Percentiles rank a stretch among this genome's conserved stretches.
These are phyloP conservation scores for Tricholaema leucomelas DNA, from an alignment of 2,113 vertebrate species.

Conservation along the genomic window DNA sequence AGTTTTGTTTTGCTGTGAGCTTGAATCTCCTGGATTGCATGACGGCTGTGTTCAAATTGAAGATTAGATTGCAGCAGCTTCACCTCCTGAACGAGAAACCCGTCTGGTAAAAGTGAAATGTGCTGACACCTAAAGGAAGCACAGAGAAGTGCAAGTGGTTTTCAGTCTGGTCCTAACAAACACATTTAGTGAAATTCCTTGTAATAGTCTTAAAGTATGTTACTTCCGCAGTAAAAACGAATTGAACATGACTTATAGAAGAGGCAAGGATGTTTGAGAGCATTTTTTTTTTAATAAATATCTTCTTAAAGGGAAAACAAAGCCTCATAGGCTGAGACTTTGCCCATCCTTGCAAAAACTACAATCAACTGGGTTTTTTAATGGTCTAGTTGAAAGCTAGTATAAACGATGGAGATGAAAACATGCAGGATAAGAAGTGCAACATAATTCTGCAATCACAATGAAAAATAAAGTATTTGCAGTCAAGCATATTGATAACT, in stretches of 20 bases:
- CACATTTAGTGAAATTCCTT: not conserved
- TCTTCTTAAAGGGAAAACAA: not conserved
- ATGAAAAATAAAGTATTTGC: not conserved
- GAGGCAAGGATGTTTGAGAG: not conserved
- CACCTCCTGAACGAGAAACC: conserved; percentile 75
- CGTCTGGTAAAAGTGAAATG: conserved; percentile 77
- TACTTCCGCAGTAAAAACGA: not conserved
- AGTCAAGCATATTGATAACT: not conserved
- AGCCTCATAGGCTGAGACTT: not conserved
- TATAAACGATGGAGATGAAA: not conserved
- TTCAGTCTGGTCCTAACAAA: not conserved
- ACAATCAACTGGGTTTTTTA: rapidly evolving
- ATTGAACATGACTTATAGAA: not conserved
- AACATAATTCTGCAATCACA: not conserved
- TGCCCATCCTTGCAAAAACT: not conserved
- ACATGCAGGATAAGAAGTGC: not conserved
- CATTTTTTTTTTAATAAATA: not conserved
- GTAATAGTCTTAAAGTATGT: not conserved
- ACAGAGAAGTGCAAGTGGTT: not conserved
- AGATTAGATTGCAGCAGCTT: conserved; percentile 83
- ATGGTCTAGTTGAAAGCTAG: not conserved
- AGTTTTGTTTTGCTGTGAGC: conserved; percentile 71
- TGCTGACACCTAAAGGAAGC: conserved; percentile 77
- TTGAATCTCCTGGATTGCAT: conserved; percentile 66
- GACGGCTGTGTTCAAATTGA: conserved; percentile 85